Evolutionary conservation across 2,797 vertebrate species (phyloP).

Genomic region (Alectoris magna): DNA sequence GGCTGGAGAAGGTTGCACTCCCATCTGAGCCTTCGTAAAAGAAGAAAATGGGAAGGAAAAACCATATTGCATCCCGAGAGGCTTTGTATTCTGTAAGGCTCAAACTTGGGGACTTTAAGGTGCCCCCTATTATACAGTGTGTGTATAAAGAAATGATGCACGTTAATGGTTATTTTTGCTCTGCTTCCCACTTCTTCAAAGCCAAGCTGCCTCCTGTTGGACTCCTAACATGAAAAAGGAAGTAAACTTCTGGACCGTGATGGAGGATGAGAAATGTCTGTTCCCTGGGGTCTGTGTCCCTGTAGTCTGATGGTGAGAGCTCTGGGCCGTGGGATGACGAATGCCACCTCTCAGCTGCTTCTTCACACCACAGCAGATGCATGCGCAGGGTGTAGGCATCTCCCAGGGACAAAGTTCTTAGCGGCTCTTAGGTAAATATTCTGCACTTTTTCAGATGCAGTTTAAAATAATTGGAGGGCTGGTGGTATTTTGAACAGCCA

Average conservation of each 20-base stretch:
- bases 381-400: neutral
- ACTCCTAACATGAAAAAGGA: neutral
- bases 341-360: neutral
- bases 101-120: neutral
- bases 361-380: neutral
- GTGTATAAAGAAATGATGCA: neutral
- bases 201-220: neutral
- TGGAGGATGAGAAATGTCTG: neutral
- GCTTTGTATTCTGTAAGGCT: neutral
- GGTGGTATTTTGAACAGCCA: constrained; percentile 14
- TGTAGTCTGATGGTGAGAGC: neutral
- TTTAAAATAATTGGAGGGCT: constrained; percentile 2
- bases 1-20: neutral
- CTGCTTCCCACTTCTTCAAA: neutral
- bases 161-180: neutral
- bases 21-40: neutral
- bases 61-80: neutral
- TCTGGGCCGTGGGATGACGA: neutral
- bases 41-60: neutral
- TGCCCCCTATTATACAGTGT: neutral
- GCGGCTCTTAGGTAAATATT: neutral
- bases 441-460: neutral
- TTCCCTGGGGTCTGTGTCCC: neutral
- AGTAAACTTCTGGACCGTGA: neutral
- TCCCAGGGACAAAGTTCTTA: neutral